Conservation (phyloP, 2,113 vertebrate species). For the Syrmaticus mikado region DNA sequence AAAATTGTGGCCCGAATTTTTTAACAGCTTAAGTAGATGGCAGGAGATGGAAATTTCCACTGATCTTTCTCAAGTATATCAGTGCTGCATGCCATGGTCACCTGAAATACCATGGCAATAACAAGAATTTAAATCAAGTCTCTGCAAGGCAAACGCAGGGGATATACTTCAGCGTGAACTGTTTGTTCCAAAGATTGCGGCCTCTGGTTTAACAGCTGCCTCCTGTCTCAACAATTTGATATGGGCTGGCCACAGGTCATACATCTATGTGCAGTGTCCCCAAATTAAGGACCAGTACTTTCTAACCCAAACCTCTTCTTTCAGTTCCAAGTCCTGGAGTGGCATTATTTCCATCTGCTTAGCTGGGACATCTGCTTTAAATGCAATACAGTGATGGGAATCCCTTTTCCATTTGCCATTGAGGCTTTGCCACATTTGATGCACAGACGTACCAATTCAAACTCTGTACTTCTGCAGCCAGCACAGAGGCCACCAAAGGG, state of each 20-base stretch:
- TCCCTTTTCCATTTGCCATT: rapidly evolving
- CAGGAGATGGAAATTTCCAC: background rate
- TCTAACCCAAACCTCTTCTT: background rate
- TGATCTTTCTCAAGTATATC: background rate
- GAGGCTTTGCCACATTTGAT: background rate
- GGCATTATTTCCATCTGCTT: background rate
- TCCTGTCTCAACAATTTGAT: rapidly evolving
- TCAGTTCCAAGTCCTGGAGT: background rate
- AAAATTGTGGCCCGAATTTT: background rate
- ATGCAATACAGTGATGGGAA: rapidly evolving
- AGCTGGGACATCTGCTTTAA: background rate
- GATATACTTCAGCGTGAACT: background rate
- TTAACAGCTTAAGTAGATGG: background rate
- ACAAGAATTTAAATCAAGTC: background rate
- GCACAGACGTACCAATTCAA: rapidly evolving
- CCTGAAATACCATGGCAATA: background rate
- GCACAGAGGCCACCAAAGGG: background rate
- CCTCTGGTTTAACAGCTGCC: background rate
- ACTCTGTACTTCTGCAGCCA: rapidly evolving
- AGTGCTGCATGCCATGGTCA: background rate
- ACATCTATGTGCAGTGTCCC: rapidly evolving
- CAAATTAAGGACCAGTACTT: background rate
- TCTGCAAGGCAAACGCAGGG: background rate
- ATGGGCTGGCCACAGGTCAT: too few species aligned
- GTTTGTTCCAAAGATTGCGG: background rate